A percentile compares a stretch with the other conserved stretches of the same genome.
Conservation (phyloP, 2,113 vertebrate species). For the Kobus ellipsiprymnus region DNA sequence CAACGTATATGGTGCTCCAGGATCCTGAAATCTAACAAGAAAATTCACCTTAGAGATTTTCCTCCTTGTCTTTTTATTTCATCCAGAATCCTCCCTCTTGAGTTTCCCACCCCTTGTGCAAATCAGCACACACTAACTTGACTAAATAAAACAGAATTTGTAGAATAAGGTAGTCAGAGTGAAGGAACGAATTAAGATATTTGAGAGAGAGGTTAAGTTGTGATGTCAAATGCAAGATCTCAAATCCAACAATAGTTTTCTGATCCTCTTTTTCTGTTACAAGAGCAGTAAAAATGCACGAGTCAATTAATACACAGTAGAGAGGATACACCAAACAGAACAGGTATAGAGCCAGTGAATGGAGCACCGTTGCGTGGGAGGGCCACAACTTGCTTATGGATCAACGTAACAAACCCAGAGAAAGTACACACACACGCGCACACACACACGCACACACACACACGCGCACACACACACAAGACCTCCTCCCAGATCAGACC, state of each 20-base stretch:
- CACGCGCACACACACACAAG: neutral
- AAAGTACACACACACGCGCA: neutral
- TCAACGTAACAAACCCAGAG: neutral
- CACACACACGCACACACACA: neutral
- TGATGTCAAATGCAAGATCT: neutral
- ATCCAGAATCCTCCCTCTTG: neutral
- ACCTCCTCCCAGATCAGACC: neutral
- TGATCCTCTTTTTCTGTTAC: neutral
- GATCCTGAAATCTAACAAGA: neutral
- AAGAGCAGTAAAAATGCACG: neutral
- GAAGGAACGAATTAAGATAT: neutral
- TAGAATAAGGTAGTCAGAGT: neutral
- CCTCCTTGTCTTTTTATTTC: neutral
- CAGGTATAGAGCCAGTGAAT: neutral
- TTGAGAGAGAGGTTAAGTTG: neutral
- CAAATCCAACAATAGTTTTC: neutral
- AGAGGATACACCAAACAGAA: neutral
- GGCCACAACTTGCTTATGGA: rapidly evolving
- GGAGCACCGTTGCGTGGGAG: rapidly evolving
- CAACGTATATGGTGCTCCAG: rapidly evolving
- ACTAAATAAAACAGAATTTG: neutral
- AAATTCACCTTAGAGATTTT: neutral
- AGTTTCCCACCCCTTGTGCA: neutral
- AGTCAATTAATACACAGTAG: neutral
- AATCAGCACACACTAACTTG: neutral